phyloP scores from a whole-genome alignment of 1,140 invertebrate genomes.

The Rhagoletis zephyria region DNA sequence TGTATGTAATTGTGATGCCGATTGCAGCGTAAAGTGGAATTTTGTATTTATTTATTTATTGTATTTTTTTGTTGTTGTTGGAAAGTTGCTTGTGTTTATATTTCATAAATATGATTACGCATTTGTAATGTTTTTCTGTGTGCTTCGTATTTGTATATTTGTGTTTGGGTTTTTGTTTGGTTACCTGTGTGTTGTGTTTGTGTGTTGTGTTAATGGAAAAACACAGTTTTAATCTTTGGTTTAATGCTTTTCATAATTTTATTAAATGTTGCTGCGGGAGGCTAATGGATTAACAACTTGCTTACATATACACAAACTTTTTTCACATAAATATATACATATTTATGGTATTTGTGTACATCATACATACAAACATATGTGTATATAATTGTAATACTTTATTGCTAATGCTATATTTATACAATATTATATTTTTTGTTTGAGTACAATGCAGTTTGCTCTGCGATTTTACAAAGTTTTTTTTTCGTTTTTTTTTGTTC shows the following conservation, averaged over 20 bases:
- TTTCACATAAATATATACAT: slow-evolving; percentile 9
- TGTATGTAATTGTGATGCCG: background rate
- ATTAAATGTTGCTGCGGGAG: slow-evolving; percentile 37
- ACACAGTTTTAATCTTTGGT: slow-evolving; percentile 47
- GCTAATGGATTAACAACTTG: slow-evolving; percentile 47
- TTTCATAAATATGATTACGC: background rate
- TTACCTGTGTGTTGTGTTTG: background rate
- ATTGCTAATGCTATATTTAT: slow-evolving; percentile 38
- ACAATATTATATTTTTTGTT: background rate
- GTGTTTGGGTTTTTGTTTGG: background rate
- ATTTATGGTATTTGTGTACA: background rate
- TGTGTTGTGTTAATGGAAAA: slow-evolving; percentile 30
- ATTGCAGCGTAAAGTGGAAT: background rate
- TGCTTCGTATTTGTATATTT: background rate
- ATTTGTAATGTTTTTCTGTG: background rate
- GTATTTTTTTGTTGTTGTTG: background rate
- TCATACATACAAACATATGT: no score
- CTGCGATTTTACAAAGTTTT: no score
- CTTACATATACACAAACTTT: slow-evolving; percentile 32
- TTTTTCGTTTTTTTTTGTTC: no score
- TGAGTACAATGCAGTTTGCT: background rate
- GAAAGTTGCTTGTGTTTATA: background rate
- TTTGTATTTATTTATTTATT: background rate
- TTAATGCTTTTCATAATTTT: slow-evolving; percentile 35
- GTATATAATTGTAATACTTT: slow-evolving; percentile 9